Percentiles rank a stretch among this genome's conserved stretches.
These are phyloP conservation scores for Amblyraja radiata DNA, from an alignment of 2,797 vertebrate species.

Conservation along the genomic window DNA sequence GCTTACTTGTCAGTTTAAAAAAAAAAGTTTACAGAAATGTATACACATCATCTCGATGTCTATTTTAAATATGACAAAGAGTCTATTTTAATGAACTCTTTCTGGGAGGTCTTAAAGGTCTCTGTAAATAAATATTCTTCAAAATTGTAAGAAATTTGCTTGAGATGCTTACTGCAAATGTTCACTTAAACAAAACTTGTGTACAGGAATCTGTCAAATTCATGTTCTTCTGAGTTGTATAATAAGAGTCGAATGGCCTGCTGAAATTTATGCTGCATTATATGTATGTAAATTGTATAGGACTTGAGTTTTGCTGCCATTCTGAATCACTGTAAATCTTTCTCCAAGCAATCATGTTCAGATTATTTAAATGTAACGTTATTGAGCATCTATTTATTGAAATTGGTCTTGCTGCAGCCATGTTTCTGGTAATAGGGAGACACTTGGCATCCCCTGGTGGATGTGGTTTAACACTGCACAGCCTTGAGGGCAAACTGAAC, in stretches of 20 bases:
- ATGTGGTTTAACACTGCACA: conserved; percentile 4
- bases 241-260: conserved; percentile 21
- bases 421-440: neutral
- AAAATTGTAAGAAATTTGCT: conserved; percentile 31
- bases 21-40: conserved; percentile 37
- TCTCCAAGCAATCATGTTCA: conserved; percentile 9
- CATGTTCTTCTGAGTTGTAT: conserved; percentile 23
- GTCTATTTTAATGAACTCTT: conserved; percentile 37
- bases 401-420: conserved; percentile 29
- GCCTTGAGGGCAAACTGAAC: neutral
- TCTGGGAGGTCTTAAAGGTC: conserved; percentile 14
- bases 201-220: conserved; percentile 25
- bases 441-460: conserved; percentile 10
- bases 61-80: conserved; percentile 36
- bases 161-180: conserved; percentile 33
- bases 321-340: conserved; percentile 9
- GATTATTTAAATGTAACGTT: conserved; percentile 34
- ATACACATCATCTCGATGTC: conserved; percentile 29
- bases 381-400: conserved; percentile 33
- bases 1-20: conserved; percentile 28
- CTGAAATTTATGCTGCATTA: conserved; percentile 33
- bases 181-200: conserved; percentile 30
- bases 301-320: conserved; percentile 1
- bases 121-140: conserved; percentile 35
- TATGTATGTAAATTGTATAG: conserved; percentile 31